Conservation (phyloP, 2,888 invertebrate species). For the Parnassius apollo region DNA sequence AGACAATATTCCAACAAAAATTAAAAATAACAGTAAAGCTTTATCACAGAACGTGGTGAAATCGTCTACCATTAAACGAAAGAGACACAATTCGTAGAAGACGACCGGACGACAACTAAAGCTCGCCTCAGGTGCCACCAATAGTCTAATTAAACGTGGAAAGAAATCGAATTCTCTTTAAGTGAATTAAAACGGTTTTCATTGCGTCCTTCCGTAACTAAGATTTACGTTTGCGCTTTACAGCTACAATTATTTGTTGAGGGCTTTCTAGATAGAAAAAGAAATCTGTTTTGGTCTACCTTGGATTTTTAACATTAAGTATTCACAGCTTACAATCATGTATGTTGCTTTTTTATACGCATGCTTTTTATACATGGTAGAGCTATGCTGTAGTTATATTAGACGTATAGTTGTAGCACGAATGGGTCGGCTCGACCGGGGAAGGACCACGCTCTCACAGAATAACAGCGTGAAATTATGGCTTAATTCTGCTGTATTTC, state of each 20-base stretch:
- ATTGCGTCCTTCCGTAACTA: slow-evolving; percentile 36
- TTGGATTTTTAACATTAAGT: background rate
- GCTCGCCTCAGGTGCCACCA: slow-evolving; percentile 63
- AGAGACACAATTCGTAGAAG: slow-evolving; percentile 54
- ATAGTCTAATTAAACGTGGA: slow-evolving; percentile 68
- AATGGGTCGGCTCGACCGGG: too few relatives aligned
- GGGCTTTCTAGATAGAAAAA: slow-evolving; percentile 2
- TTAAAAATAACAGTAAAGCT: slow-evolving; percentile 42
- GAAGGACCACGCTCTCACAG: too few relatives aligned
- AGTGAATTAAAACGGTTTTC: slow-evolving; percentile 54
- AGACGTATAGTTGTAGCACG: too few relatives aligned
- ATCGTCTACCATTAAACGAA: slow-evolving; percentile 43
- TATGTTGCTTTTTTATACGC: too few relatives aligned
- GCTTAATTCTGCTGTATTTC: too few relatives aligned
- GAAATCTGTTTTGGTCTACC: slow-evolving; percentile 11
- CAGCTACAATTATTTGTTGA: slow-evolving; percentile 32
- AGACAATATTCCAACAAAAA: background rate
- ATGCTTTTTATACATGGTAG: too few relatives aligned
- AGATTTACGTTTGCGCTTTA: slow-evolving; percentile 40
- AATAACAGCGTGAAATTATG: too few relatives aligned
- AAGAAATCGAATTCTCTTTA: slow-evolving; percentile 55
- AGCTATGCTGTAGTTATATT: too few relatives aligned
- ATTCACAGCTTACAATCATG: too few relatives aligned
- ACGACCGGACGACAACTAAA: slow-evolving; percentile 42
- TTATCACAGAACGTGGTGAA: slow-evolving; percentile 39